These are phyloP conservation scores for Chromis chromis DNA, from an alignment of 2,797 vertebrate species.

Conservation along the genomic window DNA sequence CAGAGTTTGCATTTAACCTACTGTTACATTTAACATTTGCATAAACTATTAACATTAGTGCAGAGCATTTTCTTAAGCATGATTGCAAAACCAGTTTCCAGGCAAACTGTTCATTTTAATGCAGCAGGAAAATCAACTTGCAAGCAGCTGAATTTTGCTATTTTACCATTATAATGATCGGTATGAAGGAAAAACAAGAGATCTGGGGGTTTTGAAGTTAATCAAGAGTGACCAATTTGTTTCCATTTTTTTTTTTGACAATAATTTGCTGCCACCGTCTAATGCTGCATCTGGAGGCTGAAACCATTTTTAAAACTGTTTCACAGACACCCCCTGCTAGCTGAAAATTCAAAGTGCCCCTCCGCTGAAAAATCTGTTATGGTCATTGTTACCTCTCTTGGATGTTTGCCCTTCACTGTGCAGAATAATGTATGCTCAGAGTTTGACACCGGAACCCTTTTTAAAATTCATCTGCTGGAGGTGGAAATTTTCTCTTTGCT, in stretches of 20 bases:
- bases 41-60: neutral
- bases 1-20: neutral
- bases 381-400: neutral
- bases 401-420: neutral
- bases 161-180: neutral
- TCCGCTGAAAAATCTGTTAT: neutral
- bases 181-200: neutral
- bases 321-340: too few relatives aligned
- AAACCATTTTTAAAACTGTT: neutral
- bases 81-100: neutral
- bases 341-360: too few relatives aligned
- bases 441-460: neutral
- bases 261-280: neutral
- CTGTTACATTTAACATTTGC: neutral
- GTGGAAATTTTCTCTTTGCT: neutral
- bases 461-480: neutral
- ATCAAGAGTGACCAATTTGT: constrained; percentile 2
- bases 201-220: neutral
- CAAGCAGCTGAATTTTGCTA: neutral
- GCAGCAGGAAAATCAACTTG: neutral
- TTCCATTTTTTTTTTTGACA: neutral
- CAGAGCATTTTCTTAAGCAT: neutral
- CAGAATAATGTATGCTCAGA: neutral
- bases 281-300: neutral
- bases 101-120: constrained; percentile 2